Conservation (phyloP, 1,140 invertebrate genomes). For the Drosophila littoralis region DNA sequence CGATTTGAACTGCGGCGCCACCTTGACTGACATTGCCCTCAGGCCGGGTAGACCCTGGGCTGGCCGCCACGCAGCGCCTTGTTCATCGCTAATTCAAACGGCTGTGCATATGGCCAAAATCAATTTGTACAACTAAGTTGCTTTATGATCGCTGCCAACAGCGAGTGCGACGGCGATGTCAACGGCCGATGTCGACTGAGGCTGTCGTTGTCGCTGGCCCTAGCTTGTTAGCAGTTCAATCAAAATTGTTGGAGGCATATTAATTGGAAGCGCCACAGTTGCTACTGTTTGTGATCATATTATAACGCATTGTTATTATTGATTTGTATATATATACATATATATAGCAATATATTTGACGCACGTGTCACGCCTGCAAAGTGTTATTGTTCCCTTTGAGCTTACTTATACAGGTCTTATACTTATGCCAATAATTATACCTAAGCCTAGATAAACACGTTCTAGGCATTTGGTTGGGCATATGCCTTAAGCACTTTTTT, state of each 20-base stretch:
- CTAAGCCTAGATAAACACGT: no score
- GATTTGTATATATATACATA: constrained; percentile 47
- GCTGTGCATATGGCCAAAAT: constrained; percentile 67
- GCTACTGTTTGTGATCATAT: constrained; percentile 59
- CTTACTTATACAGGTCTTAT: not conserved
- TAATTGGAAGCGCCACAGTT: constrained; percentile 52
- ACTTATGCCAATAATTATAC: not conserved
- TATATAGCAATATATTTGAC: constrained; percentile 57
- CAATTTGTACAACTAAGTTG: constrained; percentile 73
- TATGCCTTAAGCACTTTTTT: not conserved
- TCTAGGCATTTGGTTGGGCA: no score
- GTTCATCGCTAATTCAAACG: constrained; percentile 46
- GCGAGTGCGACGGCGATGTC: not conserved
- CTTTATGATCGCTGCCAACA: constrained; percentile 51
- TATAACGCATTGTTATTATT: constrained; percentile 62
- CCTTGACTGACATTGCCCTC: constrained; percentile 38
- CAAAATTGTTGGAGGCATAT: constrained; percentile 77
- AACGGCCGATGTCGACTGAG: not conserved
- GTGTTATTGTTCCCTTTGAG: constrained; percentile 6
- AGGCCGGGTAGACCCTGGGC: constrained; percentile 1
- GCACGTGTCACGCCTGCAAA: constrained; percentile 71
- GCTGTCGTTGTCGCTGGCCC: constrained; percentile 19
- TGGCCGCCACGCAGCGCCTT: constrained; percentile 43
- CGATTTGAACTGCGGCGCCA: constrained; percentile 27
- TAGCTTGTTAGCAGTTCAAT: constrained; percentile 74